A percentile compares a stretch with the other conserved stretches of the same genome.
Evolutionary conservation across 2,113 vertebrate genomes (phyloP).

Genomic region (Macquaria ambigua): DNA sequence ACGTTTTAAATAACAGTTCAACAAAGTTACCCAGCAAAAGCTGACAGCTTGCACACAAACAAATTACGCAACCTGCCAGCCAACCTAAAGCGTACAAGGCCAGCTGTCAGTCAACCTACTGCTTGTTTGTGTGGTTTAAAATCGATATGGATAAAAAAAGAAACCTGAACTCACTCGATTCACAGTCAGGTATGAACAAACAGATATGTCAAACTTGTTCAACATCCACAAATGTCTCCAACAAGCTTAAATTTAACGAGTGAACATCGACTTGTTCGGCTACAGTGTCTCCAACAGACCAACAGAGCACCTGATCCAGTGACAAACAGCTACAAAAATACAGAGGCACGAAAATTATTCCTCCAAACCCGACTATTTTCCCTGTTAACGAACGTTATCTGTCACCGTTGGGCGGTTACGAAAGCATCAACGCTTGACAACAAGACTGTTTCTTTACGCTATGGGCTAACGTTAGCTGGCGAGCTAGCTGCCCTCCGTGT

Average conservation of each 20-base stretch:
- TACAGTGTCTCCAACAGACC: not conserved
- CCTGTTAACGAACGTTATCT: constrained; percentile 16
- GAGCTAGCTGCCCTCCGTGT: constrained; percentile 43
- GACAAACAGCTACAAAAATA: constrained; percentile 2
- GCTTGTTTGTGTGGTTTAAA: constrained; percentile 30
- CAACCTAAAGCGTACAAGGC: constrained; percentile 28
- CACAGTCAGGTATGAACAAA: not conserved
- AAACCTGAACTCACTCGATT: not conserved
- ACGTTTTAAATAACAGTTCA: constrained; percentile 1
- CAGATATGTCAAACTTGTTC: not conserved
- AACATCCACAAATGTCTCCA: not conserved
- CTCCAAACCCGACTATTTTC: not conserved
- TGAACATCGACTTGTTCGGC: not conserved
- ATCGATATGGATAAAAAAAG: constrained; percentile 25
- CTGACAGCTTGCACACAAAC: constrained; percentile 41
- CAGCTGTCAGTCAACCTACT: constrained; percentile 40
- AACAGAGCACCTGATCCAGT: constrained; percentile 7
- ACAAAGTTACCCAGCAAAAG: constrained; percentile 1
- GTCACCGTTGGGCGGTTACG: constrained; percentile 50
- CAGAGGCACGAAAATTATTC: constrained; percentile 2
- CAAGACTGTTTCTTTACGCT: constrained; percentile 48
- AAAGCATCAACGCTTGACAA: constrained; percentile 66
- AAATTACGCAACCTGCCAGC: constrained; percentile 66
- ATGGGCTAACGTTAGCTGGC: constrained; percentile 63
- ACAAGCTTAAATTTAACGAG: not conserved